Conservation (phyloP, 2,113 vertebrate genomes). For the Xenopus borealis region DNA sequence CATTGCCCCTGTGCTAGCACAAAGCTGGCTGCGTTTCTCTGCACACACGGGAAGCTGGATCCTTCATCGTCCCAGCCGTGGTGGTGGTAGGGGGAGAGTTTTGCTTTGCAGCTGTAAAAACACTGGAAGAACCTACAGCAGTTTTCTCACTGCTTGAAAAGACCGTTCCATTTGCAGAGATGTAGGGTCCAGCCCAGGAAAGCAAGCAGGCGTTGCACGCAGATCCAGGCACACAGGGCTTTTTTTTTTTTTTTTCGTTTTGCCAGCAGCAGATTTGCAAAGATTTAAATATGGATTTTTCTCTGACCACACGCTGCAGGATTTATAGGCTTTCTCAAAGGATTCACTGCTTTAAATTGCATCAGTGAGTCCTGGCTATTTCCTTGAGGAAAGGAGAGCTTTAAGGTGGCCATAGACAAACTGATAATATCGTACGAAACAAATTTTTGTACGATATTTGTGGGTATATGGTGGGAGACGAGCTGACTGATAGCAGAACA, state of each 20-base stretch:
- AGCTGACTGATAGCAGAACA: no score
- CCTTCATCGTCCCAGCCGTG: background rate
- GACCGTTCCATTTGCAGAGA: background rate
- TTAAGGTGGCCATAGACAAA: no score
- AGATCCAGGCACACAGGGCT: background rate
- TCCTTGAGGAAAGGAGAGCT: background rate
- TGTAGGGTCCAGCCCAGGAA: constrained; percentile 1
- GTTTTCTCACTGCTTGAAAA: constrained; percentile 7
- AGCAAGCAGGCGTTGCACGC: background rate
- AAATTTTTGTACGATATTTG: no score
- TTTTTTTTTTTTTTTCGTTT: background rate
- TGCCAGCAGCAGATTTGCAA: background rate
- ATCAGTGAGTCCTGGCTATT: background rate
- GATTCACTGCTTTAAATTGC: background rate
- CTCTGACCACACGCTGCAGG: background rate
- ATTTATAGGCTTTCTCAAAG: background rate
- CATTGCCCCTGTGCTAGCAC: no score
- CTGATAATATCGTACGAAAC: no score
- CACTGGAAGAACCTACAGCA: constrained; percentile 18
- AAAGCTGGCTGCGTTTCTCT: background rate
- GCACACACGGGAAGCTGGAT: background rate
- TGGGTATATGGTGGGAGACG: no score
- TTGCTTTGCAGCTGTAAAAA: constrained; percentile 36
- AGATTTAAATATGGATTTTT: constrained; percentile 1
- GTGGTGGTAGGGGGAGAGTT: no score